A percentile compares a stretch with the other conserved stretches of the same genome.
These are phyloP conservation scores for Aramus guarauna DNA, from an alignment of 2,113 vertebrate species.

Conservation along the genomic window DNA sequence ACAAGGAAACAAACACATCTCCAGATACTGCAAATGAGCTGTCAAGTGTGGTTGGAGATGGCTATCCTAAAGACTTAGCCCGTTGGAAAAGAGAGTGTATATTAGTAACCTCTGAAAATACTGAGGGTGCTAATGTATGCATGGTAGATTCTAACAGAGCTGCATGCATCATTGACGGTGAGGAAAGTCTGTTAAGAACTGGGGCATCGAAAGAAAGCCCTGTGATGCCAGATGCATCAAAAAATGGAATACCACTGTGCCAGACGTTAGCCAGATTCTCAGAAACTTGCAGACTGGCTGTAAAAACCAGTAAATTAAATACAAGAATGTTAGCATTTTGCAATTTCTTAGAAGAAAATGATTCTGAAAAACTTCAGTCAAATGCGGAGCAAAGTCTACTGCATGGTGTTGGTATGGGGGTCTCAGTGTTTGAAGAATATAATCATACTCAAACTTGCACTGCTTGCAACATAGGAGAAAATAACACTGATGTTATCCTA, in stretches of 20 bases:
- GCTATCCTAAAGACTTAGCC: background rate
- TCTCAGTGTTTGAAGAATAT: background rate
- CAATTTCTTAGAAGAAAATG: constrained; percentile 10
- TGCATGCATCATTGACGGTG: background rate
- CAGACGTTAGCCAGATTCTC: constrained; percentile 9
- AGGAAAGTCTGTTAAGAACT: background rate
- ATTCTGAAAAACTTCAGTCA: background rate
- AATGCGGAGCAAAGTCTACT: background rate
- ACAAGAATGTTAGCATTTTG: background rate
- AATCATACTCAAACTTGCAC: background rate
- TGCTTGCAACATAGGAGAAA: background rate
- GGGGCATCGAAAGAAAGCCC: background rate
- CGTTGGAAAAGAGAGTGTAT: background rate
- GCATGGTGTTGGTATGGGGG: background rate
- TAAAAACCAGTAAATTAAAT: constrained; percentile 10
- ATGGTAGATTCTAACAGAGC: background rate
- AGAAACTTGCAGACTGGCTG: background rate
- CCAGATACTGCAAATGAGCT: background rate
- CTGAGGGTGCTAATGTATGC: background rate
- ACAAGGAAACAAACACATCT: background rate
- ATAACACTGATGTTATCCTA: background rate
- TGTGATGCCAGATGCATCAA: background rate
- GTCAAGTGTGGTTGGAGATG: rapidly evolving
- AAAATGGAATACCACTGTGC: background rate
- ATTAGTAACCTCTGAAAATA: background rate